These are phyloP conservation scores for Oncopodura yosiiana DNA, from an alignment of 1,140 invertebrate species.

Conservation along the genomic window DNA sequence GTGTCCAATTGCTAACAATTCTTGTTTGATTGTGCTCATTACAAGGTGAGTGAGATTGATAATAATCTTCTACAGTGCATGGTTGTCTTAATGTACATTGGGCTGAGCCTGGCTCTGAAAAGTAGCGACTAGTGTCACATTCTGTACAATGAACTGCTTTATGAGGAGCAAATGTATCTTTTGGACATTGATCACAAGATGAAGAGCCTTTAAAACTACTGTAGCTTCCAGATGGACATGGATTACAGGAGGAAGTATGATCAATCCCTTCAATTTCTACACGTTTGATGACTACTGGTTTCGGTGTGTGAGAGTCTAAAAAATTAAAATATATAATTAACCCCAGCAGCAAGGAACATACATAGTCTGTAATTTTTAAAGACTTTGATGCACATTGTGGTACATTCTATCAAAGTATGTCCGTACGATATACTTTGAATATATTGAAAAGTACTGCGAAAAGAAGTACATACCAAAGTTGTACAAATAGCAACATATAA, in stretches of 20 bases:
- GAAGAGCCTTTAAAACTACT: constrained; percentile 41
- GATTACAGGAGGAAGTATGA: constrained; percentile 50
- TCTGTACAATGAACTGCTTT: constrained; percentile 43
- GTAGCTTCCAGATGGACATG: constrained; percentile 49
- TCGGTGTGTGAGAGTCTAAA: constrained; percentile 37
- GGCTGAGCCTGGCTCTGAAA: constrained; percentile 41
- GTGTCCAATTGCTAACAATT: constrained; percentile 46
- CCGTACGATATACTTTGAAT: too few species aligned
- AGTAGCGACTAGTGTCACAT: constrained; percentile 41
- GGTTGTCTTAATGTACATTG: constrained; percentile 44
- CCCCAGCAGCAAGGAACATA: too few species aligned
- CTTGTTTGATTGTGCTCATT: constrained; percentile 43
- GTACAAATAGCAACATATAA: too few species aligned
- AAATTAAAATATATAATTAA: too few species aligned
- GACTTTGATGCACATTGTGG: too few species aligned
- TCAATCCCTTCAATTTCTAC: constrained; percentile 49
- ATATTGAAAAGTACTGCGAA: too few species aligned
- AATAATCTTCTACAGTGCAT: constrained; percentile 50
- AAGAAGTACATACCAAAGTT: too few species aligned
- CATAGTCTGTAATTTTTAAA: too few species aligned
- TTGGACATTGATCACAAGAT: constrained; percentile 44
- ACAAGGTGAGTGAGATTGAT: constrained; percentile 46
- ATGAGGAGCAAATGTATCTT: constrained; percentile 42
- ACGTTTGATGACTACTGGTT: constrained; percentile 42
- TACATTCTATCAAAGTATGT: too few species aligned